These are phyloP conservation scores for Protobothrops mucrosquamatus DNA, from an alignment of 2,113 vertebrate genomes.

Conservation along the genomic window DNA sequence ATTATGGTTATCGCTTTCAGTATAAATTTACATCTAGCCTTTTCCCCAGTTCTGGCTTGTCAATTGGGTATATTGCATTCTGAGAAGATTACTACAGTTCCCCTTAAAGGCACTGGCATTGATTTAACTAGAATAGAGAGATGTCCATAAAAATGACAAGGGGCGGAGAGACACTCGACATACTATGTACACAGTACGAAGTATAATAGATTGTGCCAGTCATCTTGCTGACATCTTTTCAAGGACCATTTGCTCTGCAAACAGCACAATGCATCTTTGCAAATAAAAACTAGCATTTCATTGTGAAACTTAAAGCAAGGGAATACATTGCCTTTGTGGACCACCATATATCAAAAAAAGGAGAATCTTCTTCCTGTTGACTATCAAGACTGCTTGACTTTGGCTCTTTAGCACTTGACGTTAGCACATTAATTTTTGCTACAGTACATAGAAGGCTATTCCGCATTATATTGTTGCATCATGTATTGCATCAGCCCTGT, in stretches of 20 bases:
- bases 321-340: not conserved
- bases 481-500: not conserved
- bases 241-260: constrained; percentile 14
- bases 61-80: not conserved
- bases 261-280: not conserved
- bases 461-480: not conserved
- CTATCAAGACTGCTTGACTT: not conserved
- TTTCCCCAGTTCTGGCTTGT: not conserved
- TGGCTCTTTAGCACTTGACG: not conserved
- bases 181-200: not conserved
- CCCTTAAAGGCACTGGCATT: not conserved
- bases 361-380: not conserved
- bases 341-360: fast-evolving
- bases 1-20: constrained; percentile 19
- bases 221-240: constrained; percentile 1
- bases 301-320: not conserved
- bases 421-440: not conserved
- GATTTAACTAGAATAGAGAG: constrained; percentile 18
- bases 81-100: constrained; percentile 24
- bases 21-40: constrained; percentile 13
- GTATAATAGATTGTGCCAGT: not conserved
- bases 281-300: fast-evolving
- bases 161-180: not conserved
- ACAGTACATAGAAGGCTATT: not conserved
- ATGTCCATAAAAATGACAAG: constrained; percentile 43